These are phyloP conservation scores for Cheilosia scutellata DNA, from an alignment of 2,888 invertebrate genomes.

Conservation along the genomic window DNA sequence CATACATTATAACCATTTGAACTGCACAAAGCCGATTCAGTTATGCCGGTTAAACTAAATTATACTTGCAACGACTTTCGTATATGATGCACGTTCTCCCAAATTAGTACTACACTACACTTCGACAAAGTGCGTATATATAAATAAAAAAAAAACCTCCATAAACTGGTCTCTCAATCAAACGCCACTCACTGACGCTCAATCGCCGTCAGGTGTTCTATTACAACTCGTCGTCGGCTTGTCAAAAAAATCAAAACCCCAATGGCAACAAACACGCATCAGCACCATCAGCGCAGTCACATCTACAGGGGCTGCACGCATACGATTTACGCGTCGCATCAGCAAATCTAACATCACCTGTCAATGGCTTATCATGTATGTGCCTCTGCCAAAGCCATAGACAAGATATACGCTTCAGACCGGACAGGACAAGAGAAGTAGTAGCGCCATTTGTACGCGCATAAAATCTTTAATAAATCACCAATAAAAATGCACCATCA, in stretches of 20 bases:
- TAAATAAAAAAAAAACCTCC: conserved; percentile 8
- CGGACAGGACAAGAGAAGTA: conserved; percentile 46
- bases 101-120: conserved; percentile 45
- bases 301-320: conserved; percentile 53
- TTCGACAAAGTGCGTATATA: not conserved
- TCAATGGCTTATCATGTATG: conserved; percentile 60
- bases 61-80: conserved; percentile 45
- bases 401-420: conserved; percentile 31
- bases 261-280: conserved; percentile 63
- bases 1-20: too few species aligned
- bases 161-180: conserved; percentile 69
- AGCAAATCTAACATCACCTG: conserved; percentile 64
- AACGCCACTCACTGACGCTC: conserved; percentile 43
- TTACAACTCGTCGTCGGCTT: conserved; percentile 62
- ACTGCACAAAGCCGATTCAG: too few species aligned
- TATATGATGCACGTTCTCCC: conserved; percentile 8
- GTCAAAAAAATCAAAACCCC: conserved; percentile 60
- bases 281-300: conserved; percentile 23
- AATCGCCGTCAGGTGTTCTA: conserved; percentile 64
- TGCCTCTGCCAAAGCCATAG: conserved; percentile 25
- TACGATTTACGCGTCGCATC: conserved; percentile 56
- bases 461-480: conserved; percentile 75
- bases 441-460: conserved; percentile 74
- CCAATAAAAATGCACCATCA: conserved; percentile 57
- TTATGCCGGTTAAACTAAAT: not conserved